These are phyloP conservation scores for Danionella dracula DNA, from an alignment of 2,797 vertebrate species.

Conservation along the genomic window DNA sequence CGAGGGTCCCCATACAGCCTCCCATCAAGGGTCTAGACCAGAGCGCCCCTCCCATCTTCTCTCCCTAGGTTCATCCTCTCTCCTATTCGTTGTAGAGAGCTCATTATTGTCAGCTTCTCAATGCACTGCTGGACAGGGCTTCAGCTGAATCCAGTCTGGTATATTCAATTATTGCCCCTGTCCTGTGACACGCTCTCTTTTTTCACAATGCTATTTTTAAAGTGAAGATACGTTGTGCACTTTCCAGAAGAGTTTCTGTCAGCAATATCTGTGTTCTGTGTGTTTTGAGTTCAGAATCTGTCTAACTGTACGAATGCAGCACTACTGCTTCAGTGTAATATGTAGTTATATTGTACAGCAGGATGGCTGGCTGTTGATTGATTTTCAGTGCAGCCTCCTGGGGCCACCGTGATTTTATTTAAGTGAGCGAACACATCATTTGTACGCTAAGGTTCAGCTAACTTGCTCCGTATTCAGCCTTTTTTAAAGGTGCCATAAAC, in stretches of 20 bases:
- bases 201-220: slow-evolving; percentile 33
- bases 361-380: slow-evolving; percentile 54
- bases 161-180: slow-evolving; percentile 38
- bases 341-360: slow-evolving; percentile 48
- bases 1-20: slow-evolving; percentile 60
- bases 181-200: slow-evolving; percentile 30
- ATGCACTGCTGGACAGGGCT: slow-evolving; percentile 35
- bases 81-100: slow-evolving; percentile 26
- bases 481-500: slow-evolving; percentile 66
- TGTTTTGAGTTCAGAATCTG: slow-evolving; percentile 28
- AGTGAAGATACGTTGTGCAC: slow-evolving; percentile 16
- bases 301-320: slow-evolving; percentile 34
- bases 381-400: slow-evolving; percentile 49
- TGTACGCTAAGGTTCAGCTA: slow-evolving; percentile 44
- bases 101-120: slow-evolving; percentile 43
- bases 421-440: slow-evolving; percentile 51
- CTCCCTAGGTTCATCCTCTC: slow-evolving; percentile 28
- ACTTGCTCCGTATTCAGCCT: slow-evolving; percentile 53
- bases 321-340: slow-evolving; percentile 35
- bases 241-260: slow-evolving; percentile 23
- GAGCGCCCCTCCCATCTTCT: slow-evolving; percentile 4
- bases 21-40: slow-evolving; percentile 38
- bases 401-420: slow-evolving; percentile 55
- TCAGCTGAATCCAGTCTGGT: slow-evolving; percentile 25
- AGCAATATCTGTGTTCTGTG: background rate